phyloP scores from a whole-genome alignment of 2,888 invertebrate species.

The Diarsia dahlii region DNA sequence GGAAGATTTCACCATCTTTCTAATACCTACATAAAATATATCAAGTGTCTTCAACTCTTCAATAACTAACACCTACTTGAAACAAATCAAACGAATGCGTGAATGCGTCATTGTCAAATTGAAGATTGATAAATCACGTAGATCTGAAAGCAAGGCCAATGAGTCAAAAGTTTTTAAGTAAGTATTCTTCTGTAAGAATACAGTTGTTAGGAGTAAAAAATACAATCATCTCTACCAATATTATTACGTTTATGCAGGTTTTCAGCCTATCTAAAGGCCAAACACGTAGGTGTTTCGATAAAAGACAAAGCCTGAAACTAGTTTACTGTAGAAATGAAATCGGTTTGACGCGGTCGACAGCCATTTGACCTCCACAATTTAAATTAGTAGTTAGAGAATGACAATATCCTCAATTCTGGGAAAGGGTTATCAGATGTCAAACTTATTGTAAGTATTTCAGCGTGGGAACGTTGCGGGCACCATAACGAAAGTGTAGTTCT shows the following conservation, averaged over 20 bases:
- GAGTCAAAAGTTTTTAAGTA: conserved; percentile 13
- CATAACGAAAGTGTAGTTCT: not conserved
- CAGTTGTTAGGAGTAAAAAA: conserved; percentile 1
- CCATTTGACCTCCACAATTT: not conserved
- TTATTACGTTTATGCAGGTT: not conserved
- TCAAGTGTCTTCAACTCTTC: conserved; percentile 30
- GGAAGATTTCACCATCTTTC: conserved; percentile 59
- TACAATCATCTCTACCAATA: not conserved
- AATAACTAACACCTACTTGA: conserved; percentile 9
- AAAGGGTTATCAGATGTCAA: not conserved
- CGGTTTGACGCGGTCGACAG: not conserved
- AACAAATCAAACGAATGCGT: conserved; percentile 22
- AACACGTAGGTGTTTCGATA: not conserved
- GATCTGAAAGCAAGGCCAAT: conserved; percentile 43
- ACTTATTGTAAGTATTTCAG: not conserved
- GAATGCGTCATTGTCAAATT: conserved; percentile 32
- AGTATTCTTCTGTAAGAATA: not conserved
- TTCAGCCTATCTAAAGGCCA: not conserved
- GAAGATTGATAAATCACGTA: conserved; percentile 74
- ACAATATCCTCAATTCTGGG: not conserved
- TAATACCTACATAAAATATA: conserved; percentile 41
- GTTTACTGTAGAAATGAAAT: not conserved
- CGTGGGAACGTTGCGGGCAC: not conserved
- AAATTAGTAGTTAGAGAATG: not conserved
- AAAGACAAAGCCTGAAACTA: not conserved